Conservation (phyloP, 2,113 vertebrate species). For the Arothron firmamentum region DNA sequence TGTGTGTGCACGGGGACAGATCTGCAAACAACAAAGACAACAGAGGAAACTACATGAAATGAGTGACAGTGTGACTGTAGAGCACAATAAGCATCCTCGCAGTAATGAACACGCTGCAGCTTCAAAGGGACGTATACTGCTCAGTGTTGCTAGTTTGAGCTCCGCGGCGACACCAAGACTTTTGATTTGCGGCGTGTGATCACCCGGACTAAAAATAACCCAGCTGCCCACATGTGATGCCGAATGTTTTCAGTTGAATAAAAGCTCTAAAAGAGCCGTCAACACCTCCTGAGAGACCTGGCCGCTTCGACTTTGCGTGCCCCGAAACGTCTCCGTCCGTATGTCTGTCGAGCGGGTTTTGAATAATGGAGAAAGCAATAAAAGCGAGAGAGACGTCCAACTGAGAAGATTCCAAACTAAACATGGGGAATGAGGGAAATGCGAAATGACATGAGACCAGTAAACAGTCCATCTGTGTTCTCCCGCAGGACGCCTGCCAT, state of each 20-base stretch:
- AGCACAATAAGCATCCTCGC: no score
- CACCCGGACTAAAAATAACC: slow-evolving; percentile 58
- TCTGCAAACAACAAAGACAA: no score
- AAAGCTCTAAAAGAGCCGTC: slow-evolving; percentile 63
- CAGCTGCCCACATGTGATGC: slow-evolving; percentile 28
- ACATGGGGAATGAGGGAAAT: slow-evolving; percentile 67
- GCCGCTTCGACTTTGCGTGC: slow-evolving; percentile 54
- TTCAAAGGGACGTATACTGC: no score
- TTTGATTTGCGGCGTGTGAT: slow-evolving; percentile 18
- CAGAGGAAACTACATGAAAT: no score
- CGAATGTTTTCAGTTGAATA: slow-evolving; percentile 35
- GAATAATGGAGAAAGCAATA: slow-evolving; percentile 66
- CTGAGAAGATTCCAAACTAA: slow-evolving; percentile 61
- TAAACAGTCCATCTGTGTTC: slow-evolving; percentile 72
- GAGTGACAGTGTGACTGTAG: no score
- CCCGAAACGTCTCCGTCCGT: slow-evolving; percentile 61
- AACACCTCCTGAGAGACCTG: slow-evolving; percentile 47
- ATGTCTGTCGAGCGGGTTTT: slow-evolving; percentile 66
- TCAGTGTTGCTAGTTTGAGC: no score
- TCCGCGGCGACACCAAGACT: no score
- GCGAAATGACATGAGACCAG: slow-evolving; percentile 65
- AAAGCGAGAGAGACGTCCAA: slow-evolving; percentile 61
- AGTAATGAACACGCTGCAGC: background rate
- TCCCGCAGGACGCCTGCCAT: slow-evolving; percentile 67
- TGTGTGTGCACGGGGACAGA: background rate